These are phyloP conservation scores for Lycia hirtaria DNA, from an alignment of 2,888 invertebrate genomes.

Conservation along the genomic window DNA sequence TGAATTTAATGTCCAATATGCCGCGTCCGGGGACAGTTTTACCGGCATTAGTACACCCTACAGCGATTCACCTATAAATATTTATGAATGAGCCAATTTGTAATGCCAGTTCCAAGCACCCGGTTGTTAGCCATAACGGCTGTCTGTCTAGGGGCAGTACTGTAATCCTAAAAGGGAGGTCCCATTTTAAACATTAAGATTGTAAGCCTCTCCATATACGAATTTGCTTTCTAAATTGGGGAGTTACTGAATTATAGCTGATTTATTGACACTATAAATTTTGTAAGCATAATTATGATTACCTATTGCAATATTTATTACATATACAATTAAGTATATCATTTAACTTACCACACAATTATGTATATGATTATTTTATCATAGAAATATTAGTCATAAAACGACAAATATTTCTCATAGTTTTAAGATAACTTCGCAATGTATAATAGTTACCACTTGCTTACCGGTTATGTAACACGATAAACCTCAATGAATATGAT, in stretches of 20 bases:
- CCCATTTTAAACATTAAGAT: slow-evolving; percentile 61
- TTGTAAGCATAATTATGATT: slow-evolving; percentile 37
- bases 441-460: too few relatives aligned
- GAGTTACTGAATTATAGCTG: slow-evolving; percentile 42
- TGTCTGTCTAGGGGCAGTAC: slow-evolving; percentile 54
- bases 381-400: background rate
- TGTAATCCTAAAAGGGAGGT: slow-evolving; percentile 61
- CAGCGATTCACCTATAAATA: slow-evolving; percentile 70
- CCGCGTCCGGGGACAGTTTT: slow-evolving; percentile 69
- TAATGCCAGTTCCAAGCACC: slow-evolving; percentile 47
- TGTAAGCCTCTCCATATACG: slow-evolving; percentile 55
- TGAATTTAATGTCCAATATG: slow-evolving; percentile 72
- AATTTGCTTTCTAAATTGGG: slow-evolving; percentile 46
- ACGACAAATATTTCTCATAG: background rate
- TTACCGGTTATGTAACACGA: too few relatives aligned
- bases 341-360: too few relatives aligned
- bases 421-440: too few relatives aligned
- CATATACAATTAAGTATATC: slow-evolving; percentile 7
- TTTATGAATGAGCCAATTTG: slow-evolving; percentile 72
- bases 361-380: too few relatives aligned
- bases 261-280: slow-evolving; percentile 49
- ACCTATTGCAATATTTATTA: slow-evolving; percentile 35
- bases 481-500: too few relatives aligned
- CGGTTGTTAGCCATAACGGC: slow-evolving; percentile 59
- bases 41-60: slow-evolving; percentile 67